Conservation (phyloP, 2,797 vertebrate genomes). For the Austrolebias charrua region DNA sequence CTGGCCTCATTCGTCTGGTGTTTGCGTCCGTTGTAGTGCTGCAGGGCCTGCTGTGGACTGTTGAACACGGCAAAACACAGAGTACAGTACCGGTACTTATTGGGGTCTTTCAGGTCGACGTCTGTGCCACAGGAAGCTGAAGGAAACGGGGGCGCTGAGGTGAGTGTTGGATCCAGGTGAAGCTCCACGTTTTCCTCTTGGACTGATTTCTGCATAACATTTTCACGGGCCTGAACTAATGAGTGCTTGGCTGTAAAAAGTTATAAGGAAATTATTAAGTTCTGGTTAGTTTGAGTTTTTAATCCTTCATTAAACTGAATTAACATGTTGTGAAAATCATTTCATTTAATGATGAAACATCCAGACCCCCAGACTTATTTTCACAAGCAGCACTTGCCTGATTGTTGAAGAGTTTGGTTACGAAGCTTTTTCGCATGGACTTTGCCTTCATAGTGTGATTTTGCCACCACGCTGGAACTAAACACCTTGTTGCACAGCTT, state of each 20-base stretch:
- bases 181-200: constrained; percentile 25
- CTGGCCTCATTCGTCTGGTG: constrained; percentile 83
- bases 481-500: constrained; percentile 85
- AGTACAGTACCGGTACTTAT: constrained; percentile 83
- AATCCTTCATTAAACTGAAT: background rate
- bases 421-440: constrained; percentile 82
- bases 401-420: constrained; percentile 57
- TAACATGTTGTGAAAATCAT: background rate
- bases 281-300: background rate
- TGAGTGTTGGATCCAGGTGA: constrained; percentile 13
- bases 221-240: constrained; percentile 20
- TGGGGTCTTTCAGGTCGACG: constrained; percentile 77
- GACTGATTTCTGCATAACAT: constrained; percentile 19
- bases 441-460: constrained; percentile 84
- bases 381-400: constrained; percentile 47
- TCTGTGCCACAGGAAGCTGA: constrained; percentile 26
- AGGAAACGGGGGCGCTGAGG: background rate
- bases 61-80: constrained; percentile 84
- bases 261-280: constrained; percentile 3
- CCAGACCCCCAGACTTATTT: background rate
- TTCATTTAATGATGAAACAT: background rate
- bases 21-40: constrained; percentile 86
- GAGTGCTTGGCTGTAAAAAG: constrained; percentile 21
- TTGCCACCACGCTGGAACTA: constrained; percentile 79
- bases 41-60: constrained; percentile 78